Evolutionary conservation across 2,113 vertebrate genomes (phyloP), one percentile per base, ranked within the genome.

Genomic region (Cyprinodon tularosa): DNA sequence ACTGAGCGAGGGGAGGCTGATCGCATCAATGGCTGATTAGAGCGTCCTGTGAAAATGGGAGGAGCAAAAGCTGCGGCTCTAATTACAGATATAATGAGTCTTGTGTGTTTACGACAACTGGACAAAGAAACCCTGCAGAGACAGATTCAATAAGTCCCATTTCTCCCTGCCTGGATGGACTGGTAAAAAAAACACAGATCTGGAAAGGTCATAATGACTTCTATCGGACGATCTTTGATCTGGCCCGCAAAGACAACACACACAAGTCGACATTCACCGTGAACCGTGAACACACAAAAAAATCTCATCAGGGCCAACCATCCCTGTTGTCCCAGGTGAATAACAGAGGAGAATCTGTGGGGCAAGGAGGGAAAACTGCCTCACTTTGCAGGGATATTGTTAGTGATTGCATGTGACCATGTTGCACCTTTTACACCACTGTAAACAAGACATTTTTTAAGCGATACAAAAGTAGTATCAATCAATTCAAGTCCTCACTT

Each of bases 1-100:
- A 90, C 86, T 65, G 17, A 61, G 85, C 72, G 12, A 39, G 57
- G 66, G 66, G 75, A 59, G 72, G 83, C 50, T 15, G 81, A 81
- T 68, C 45, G 77, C 81, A 82, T 84, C 65, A 50, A 78, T 60
- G 70, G 77, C 78, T 82, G 86, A 85, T 86, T 81, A 73, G 64
- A 80, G 67, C 3, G 68, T 85, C 81, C 68, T 48, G 1, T 62
- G 72, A 83, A 81, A 57, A 72, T 65, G 73, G 80, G 10, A 67
- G 78, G 84, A 82, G 78, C 77, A 8, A 68, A 73, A 62, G 79
- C 69, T 62, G 84, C 64, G 79, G 80, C 64, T 83, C 84, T 92
- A 88, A 93, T 93, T 90, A 89, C 84, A 81, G 80, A 76, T 76
- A 69, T 91, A 91, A 91, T 91, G 89, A 93, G 81, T 85, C 84